Evolutionary conservation across 2,113 vertebrate genomes (phyloP), one percentile per base, ranked within the genome.

Genomic region (Benitochromis conjunctus): DNA sequence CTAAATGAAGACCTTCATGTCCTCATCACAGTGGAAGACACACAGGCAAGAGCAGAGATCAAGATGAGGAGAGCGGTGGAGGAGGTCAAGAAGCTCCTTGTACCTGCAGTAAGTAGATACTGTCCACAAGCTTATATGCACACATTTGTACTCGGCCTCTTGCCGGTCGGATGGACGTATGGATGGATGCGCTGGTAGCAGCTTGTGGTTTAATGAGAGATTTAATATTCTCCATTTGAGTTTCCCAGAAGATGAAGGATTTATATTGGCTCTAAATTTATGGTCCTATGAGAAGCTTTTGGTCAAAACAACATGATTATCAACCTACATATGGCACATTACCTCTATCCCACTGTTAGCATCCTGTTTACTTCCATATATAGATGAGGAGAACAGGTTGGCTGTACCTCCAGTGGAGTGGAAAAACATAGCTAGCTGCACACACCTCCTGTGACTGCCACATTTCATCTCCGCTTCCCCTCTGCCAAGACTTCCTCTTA

Each of bases 41-140:
- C 97, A 1, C 97, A 97, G 94, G 89, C 94, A 83, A 93, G 97
- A 89, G 96, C 97, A 2, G 96, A 97, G 93, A 94, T 96, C 91
- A 97, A 97, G 94, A 97, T 97, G 95, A 95, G 94, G 87, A 96
- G 96, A 95, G 97, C 97, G 0, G 95, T 97, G 83, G 96, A 97
- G 90, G 97, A 97, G 92, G 96, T 97, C 85, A 97, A 97, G 94
- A 97, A 97, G 94, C 96, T 97, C n/a, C 96, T 97, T 76, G 96
- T 97, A 84, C 97, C 97, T 41, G 97, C 97, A 80, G 97, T 97
- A 89, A 97, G 97, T 96, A 92, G 83, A 69, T 21, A 54, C 31
- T 46, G 16, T n/a, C 16, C 54, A 81, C 54, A 69, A 31, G 9
- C 3, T 38, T 6, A 38, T 41, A 29, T 9, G 66, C 9, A 77